Evolutionary conservation across 2,113 vertebrate species (phyloP).

Genomic region (Aldabrachelys gigantea): DNA sequence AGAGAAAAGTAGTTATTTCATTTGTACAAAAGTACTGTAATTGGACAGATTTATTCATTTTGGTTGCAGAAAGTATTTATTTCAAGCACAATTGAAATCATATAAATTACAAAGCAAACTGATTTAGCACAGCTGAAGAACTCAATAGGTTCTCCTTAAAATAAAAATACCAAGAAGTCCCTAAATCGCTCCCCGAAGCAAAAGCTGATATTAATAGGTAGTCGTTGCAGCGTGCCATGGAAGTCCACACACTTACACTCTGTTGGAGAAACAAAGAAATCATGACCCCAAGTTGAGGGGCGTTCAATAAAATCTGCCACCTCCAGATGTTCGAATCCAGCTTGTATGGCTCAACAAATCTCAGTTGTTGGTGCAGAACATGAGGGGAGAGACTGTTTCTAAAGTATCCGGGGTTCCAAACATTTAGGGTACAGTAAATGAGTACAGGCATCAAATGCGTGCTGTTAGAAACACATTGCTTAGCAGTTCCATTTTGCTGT

Average conservation of each 20-base stretch:
- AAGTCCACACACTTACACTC: neutral
- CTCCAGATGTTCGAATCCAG: neutral
- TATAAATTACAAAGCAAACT: neutral
- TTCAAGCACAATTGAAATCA: neutral
- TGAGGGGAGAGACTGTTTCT: neutral
- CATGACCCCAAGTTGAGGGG: accelerated
- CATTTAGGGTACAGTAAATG: neutral
- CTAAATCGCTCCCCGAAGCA: neutral
- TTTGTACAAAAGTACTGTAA: neutral
- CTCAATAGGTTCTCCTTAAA: neutral
- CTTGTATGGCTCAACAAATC: neutral
- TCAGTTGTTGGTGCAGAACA: neutral
- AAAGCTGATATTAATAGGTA: neutral
- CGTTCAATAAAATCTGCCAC: neutral
- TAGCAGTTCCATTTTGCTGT: neutral
- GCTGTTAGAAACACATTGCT: neutral
- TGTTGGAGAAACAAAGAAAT: neutral
- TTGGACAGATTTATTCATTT: neutral
- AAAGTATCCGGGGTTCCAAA: neutral
- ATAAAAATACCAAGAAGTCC: neutral
- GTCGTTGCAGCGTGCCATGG: neutral
- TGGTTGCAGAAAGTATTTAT: constrained; percentile 12
- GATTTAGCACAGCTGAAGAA: constrained; percentile 2
- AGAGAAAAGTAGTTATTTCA: neutral
- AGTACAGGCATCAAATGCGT: neutral